Evolutionary conservation across 2,797 vertebrate species (phyloP), one percentile per base, ranked within the genome.

Genomic region (Alouatta caraya): DNA sequence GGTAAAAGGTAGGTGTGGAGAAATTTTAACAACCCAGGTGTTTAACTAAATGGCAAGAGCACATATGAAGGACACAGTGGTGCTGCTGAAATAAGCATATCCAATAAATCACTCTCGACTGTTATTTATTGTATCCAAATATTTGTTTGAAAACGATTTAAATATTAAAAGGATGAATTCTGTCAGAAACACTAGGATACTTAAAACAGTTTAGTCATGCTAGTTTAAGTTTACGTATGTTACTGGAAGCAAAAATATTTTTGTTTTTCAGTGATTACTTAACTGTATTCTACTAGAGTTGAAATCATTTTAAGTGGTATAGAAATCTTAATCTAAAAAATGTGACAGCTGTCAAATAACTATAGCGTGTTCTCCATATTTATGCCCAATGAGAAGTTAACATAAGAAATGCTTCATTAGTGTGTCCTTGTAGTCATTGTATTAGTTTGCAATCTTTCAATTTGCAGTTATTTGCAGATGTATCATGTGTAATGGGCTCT

Each of bases 391-490:
- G 64, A 80, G 76, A 94, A 92, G 59, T 6, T n/a, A 96, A 39
- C 92, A 22, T 28, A 82, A 73, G 8, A 92, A 78, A 50, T 92
- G 11, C 85, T 97, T 97, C 64, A 42, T 5, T 88, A 55, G 94
- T 87, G 26, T 11, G 19, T 37, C 64, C 88, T 94, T 92, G 95
- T 85, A 95, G 84, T 82, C 89, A 94, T 87, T 90, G 48, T 92
- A 85, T 39, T 90, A 19, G 30, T 93, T 44, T 92, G 82, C 0
- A 92, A 59, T 95, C 97, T 97, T 97, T 98, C 55, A 97, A 94
- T 97, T 97, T 96, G 73, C 59, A 93, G 67, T 82, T 61, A 21
- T 94, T 94, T 94, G 86, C 75, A 19, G 83, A 88, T 50, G 55
- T 87, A 72, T 88, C n/a, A 24, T 92, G 55, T 92, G 0, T 90